Conservation (phyloP, 2,888 invertebrate genomes). For the Drosophila planitibia region DNA sequence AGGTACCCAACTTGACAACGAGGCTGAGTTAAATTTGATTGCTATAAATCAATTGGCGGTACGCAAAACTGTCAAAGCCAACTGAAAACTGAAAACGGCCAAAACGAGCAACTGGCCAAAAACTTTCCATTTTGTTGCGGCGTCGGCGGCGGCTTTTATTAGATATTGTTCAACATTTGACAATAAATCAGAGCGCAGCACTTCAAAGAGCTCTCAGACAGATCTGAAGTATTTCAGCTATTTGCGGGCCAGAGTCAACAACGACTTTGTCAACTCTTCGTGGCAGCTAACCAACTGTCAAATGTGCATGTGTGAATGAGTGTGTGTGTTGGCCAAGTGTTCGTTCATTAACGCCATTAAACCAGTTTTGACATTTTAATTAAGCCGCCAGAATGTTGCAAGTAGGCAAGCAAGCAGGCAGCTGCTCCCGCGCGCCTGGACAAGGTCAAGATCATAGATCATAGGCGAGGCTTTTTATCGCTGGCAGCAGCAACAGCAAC, state of each 20-base stretch:
- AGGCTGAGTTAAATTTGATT: conserved; percentile 43
- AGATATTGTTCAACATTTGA: conserved; percentile 53
- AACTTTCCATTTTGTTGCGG: conserved; percentile 69
- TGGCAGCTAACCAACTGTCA: conserved; percentile 20
- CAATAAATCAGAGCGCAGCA: conserved; percentile 69
- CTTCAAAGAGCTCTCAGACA: conserved; percentile 47
- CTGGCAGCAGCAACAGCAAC: conserved; percentile 35
- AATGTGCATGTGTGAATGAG: conserved; percentile 22
- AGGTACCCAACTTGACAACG: conserved; percentile 26
- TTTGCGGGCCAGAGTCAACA: conserved; percentile 24
- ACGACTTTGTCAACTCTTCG: conserved; percentile 37
- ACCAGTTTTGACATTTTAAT: conserved; percentile 86
- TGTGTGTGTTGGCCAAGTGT: conserved; percentile 67
- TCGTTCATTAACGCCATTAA: conserved; percentile 85
- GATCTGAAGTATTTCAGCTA: conserved; percentile 46
- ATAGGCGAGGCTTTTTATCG: conserved; percentile 74
- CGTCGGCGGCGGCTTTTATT: conserved; percentile 61
- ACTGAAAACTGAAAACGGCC: conserved; percentile 6
- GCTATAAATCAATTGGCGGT: conserved; percentile 62
- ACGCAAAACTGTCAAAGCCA: conserved; percentile 63
- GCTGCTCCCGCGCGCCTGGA: conserved; percentile 41
- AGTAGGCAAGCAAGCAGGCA: conserved; percentile 28
- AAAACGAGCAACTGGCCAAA: conserved; percentile 35
- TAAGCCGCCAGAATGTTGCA: conserved; percentile 69
- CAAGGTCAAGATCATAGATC: conserved; percentile 78